phyloP scores from a whole-genome alignment of 1,140 invertebrate genomes.

The Zaprionus lachaisei region DNA sequence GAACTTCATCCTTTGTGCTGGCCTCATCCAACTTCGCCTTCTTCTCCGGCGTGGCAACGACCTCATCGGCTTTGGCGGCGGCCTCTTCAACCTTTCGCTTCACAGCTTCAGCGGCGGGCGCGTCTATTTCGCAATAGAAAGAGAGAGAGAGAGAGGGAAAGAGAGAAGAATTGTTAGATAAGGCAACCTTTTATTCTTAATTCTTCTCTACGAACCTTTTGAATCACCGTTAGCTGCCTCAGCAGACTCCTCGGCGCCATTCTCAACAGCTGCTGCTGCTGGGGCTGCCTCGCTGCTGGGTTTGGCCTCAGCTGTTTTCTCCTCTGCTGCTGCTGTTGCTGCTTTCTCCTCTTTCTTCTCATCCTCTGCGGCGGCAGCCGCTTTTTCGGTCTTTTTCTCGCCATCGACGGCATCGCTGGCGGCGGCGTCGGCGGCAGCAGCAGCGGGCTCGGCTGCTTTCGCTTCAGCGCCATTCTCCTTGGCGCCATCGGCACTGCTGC shows the following conservation, averaged over 20 bases:
- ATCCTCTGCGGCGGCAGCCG: constrained; percentile 41
- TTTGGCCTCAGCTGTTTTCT: constrained; percentile 64
- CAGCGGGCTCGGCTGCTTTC: constrained; percentile 37
- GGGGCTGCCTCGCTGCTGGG: constrained; percentile 62
- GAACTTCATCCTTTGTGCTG: constrained; percentile 83
- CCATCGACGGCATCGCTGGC: constrained; percentile 44
- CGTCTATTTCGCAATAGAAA: constrained; percentile 43
- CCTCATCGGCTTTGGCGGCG: constrained; percentile 72
- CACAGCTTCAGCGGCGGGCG: constrained; percentile 74
- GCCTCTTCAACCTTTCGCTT: constrained; percentile 81
- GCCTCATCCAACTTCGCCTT: constrained; percentile 82
- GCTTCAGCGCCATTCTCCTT: constrained; percentile 47
- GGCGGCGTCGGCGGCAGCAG: constrained; percentile 37
- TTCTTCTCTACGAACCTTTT: constrained; percentile 63
- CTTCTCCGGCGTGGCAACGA: constrained; percentile 81
- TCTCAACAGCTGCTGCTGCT: constrained; percentile 56
- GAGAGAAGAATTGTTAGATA: not conserved
- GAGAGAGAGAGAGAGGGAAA: not conserved
- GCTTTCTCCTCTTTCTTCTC: constrained; percentile 20
- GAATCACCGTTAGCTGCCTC: constrained; percentile 80
- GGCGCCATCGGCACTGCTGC: constrained; percentile 58
- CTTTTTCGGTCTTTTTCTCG: constrained; percentile 56
- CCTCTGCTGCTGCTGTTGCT: constrained; percentile 40
- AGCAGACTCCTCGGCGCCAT: constrained; percentile 57
- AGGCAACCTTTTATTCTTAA: too few species aligned